Percentiles rank a stretch among this genome's conserved stretches.
Conservation (phyloP, 2,888 invertebrate species). For the Crossocerus cetratus region DNA sequence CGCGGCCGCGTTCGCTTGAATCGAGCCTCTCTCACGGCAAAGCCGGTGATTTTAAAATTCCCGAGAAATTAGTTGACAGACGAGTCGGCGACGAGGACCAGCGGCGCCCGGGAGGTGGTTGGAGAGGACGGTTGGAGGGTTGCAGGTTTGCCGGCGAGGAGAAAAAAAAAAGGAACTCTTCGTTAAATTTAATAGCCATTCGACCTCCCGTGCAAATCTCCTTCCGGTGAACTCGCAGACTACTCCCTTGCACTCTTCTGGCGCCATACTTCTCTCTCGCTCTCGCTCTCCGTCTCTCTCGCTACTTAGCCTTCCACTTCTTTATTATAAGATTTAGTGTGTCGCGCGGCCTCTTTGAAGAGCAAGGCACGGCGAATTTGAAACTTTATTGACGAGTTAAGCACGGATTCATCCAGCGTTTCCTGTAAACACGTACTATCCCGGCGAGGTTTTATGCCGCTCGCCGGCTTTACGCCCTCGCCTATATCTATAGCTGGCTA, state of each 20-base stretch:
- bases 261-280: background rate
- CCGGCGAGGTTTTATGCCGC: too few relatives aligned
- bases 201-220: conserved; percentile 36
- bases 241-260: background rate
- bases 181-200: conserved; percentile 51
- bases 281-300: background rate
- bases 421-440: background rate
- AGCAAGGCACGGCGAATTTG: background rate
- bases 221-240: conserved; percentile 18
- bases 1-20: conserved; percentile 58
- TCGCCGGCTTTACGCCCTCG: too few relatives aligned
- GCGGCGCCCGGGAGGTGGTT: too few relatives aligned
- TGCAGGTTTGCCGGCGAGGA: conserved; percentile 15
- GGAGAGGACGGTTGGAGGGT: background rate
- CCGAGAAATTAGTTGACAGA: conserved; percentile 60
- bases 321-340: background rate
- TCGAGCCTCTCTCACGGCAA: conserved; percentile 36
- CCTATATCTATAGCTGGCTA: too few relatives aligned
- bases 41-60: conserved; percentile 60
- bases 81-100: background rate
- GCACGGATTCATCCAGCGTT: background rate
- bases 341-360: background rate
- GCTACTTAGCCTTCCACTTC: background rate
- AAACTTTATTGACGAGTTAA: background rate
- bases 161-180: conserved; percentile 51